Base-by-base conservation (phyloP, 2,113 vertebrate genomes). In the Eretmochelys imbricata region DNA sequence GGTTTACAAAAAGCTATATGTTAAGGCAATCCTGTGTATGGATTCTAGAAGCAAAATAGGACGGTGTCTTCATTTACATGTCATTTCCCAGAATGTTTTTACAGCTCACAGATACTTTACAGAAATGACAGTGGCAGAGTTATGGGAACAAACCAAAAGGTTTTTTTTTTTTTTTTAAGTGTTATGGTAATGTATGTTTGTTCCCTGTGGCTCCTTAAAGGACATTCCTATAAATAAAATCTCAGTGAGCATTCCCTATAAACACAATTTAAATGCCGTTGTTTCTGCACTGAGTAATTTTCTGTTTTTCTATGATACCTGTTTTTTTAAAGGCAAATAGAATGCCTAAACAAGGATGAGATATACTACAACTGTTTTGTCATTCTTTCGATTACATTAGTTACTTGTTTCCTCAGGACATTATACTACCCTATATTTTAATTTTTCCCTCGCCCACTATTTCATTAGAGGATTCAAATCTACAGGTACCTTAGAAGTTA, bases 401-500 rank as follows among this genome's bases (percentile, higher is more conserved):
- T 92, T 95, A 6, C 92, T 96, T 87, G 27, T 62, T 93, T 91
- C 62, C 84, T 84, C 62, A 93, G 72, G 29, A 22, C 79, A 51
- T 5, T 88, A 76, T 91, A 72, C n/a, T 82, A 69, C 38, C 80
- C 48, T 19, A 2, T 0, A 5, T 89, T 94, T 49, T 27, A 87
- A 76, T 78, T 88, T 78, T 29, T 65, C 89, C 82, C 80, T 95
- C 94, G 42, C 31, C 78, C 87, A 90, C 35, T 89, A 16, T 29
- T 69, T 93, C 90, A 95, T 79, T 94, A 92, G 62, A 93, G 94
- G 95, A 87, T 79, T 75, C 84, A 79, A 88, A 89, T 93, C 82
- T 96, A 82, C 75, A 82, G 12, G 6, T 84, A 46, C 78, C 80
- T 94, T 92, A 78, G 80, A 90, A 42, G 46, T 50, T 85, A 48